Percentiles rank a stretch among this genome's conserved stretches.
Evolutionary conservation across 2,113 vertebrate genomes (phyloP).

Genomic region (Poicephalus gulielmi): DNA sequence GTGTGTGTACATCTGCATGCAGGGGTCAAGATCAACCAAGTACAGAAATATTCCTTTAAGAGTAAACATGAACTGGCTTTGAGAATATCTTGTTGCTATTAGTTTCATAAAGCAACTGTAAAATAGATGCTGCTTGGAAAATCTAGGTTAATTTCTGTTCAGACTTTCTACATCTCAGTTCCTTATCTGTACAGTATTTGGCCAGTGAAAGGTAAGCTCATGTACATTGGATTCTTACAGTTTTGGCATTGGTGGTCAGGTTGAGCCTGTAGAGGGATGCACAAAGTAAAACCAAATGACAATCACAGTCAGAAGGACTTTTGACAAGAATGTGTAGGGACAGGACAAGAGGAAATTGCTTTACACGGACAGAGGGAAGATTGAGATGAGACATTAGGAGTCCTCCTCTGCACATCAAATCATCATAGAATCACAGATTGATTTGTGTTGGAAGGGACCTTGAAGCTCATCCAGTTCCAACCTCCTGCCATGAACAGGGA

Average conservation of each 20-base stretch:
- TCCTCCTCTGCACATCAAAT: neutral
- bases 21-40: neutral
- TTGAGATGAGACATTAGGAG: neutral
- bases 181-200: neutral
- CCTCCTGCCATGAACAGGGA: neutral
- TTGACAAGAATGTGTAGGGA: neutral
- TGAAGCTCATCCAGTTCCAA: neutral
- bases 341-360: neutral
- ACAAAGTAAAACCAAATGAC: neutral
- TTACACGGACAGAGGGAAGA: neutral
- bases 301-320: neutral
- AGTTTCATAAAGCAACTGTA: neutral
- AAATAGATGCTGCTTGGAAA: neutral
- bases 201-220: neutral
- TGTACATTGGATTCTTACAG: rapidly evolving
- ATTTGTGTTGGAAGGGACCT: neutral
- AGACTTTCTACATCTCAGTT: neutral
- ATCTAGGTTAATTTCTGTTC: neutral
- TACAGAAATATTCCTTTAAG: neutral
- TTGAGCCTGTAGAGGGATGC: neutral
- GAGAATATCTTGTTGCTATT: neutral
- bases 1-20: neutral
- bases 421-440: neutral
- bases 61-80: neutral
- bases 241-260: neutral